Evolutionary conservation across 1,140 invertebrate genomes (phyloP), one percentile per base, ranked within the genome.

Genomic region (Halictus rubicundus): DNA sequence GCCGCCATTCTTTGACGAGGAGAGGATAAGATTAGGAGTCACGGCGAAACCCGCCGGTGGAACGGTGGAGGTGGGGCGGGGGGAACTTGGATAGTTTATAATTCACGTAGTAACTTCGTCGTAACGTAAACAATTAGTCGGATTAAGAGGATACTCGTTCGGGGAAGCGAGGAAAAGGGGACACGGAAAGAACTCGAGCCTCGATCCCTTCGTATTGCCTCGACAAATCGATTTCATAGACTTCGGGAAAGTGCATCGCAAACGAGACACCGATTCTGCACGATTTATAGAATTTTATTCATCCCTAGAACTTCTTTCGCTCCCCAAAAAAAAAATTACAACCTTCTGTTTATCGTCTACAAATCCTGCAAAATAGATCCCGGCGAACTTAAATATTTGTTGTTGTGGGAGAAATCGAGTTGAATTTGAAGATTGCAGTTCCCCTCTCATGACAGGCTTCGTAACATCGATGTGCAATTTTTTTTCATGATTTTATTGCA

Each of bases 121-220:
- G 85, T 87, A 90, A 91, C 88, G 88, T 91, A 90, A 92, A 91
- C 89, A 91, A 91, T 92, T 91, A 92, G 86, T 87, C 78, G 83
- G 83, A 91, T 92, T 91, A 90, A 89, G 85, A 82, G 85, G 68
- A 64, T 81, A 71, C 59, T 75, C 75, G 63, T 81, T 77, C 63
- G 74, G 57, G 54, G 64, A 37, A 73, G 54, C 23, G 32, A 37
- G 60, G 49, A 71, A 65, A 25, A 16, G 19, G 25, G 16, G 12
- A 19, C 37, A 52, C n/a, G 79, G n/a, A 52, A 59, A 72, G 64
- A 12, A 19, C 32, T 69, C n/a, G 42, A 12, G 49, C 49, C 49
- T 79, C 54, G 64, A 72, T 64, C 37, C 54, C 54, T 19, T 54
- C 61, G 61, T 74, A 90, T 65, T 81, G 72, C 68, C 59, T 42